A percentile compares a stretch with the other conserved stretches of the same genome.
phyloP scores from a whole-genome alignment of 2,797 vertebrate species.

The Epinephelus malabaricus region DNA sequence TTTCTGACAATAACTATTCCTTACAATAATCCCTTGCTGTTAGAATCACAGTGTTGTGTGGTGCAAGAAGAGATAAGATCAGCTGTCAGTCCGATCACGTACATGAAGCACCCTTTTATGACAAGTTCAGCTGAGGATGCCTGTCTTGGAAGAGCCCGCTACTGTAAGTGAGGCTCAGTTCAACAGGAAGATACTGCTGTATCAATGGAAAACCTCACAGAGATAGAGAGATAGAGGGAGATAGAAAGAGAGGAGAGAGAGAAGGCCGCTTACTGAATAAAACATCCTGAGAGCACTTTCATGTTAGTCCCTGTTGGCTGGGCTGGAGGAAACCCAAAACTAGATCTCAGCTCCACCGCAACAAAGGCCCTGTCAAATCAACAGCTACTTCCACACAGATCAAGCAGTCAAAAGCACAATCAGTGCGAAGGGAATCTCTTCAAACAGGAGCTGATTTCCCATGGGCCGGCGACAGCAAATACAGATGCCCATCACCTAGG shows the following conservation, averaged over 20 bases:
- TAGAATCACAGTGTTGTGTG: not conserved
- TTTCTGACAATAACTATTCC: not conserved
- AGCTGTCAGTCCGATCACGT: constrained; percentile 1
- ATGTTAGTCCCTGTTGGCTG: constrained; percentile 66
- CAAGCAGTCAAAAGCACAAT: constrained; percentile 64
- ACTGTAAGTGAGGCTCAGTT: constrained; percentile 25
- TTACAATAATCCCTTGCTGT: not conserved
- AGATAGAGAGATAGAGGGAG: constrained; percentile 5
- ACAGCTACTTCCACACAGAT: constrained; percentile 62
- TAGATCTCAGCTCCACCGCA: constrained; percentile 55
- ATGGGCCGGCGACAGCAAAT: constrained; percentile 46
- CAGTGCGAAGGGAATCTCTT: constrained; percentile 61
- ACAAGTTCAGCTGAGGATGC: constrained; percentile 37
- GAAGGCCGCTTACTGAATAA: constrained; percentile 68
- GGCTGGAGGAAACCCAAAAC: constrained; percentile 67
- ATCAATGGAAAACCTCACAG: constrained; percentile 55
- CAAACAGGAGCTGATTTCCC: constrained; percentile 74
- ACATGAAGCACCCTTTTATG: not conserved
- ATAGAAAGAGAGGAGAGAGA: not conserved
- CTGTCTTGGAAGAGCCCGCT: constrained; percentile 1
- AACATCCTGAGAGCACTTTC: constrained; percentile 73
- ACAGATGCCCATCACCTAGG: constrained; percentile 58
- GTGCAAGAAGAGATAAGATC: constrained; percentile 12
- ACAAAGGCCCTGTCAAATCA: constrained; percentile 70
- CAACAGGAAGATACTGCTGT: constrained; percentile 28